Evolutionary conservation across 2,888 invertebrate species (phyloP).

Genomic region (Pyrgus malvae): DNA sequence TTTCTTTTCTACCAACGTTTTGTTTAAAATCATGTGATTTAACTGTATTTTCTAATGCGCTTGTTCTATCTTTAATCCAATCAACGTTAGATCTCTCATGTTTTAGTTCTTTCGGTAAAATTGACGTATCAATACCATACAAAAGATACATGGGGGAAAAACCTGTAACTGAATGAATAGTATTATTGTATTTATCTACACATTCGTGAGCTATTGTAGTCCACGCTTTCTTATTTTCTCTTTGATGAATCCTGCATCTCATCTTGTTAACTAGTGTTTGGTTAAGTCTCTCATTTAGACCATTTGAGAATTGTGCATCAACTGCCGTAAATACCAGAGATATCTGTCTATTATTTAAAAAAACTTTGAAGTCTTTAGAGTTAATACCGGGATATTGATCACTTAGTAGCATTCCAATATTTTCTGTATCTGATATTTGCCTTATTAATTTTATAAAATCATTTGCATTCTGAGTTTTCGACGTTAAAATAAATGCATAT

Average conservation of each 20-base stretch:
- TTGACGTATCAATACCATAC: conserved; percentile 36
- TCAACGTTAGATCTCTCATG: conserved; percentile 30
- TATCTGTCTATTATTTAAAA: too few relatives aligned
- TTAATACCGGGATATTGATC: conserved; percentile 42
- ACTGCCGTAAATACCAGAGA: too few relatives aligned
- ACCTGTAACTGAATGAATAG: conserved; percentile 41
- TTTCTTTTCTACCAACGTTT: conserved; percentile 32
- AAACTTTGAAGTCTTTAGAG: conserved; percentile 35
- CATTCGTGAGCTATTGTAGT: conserved; percentile 42
- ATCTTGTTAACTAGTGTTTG: conserved; percentile 44
- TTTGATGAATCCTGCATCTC: conserved; percentile 41
- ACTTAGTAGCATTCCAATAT: conserved; percentile 26
- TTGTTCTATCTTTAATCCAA: conserved; percentile 33
- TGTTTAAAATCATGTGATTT: conserved; percentile 40
- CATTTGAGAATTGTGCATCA: conserved; percentile 37
- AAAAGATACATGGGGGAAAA: conserved; percentile 42
- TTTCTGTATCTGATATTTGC: neutral
- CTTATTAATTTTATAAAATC: conserved; percentile 33
- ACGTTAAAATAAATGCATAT: conserved; percentile 28
- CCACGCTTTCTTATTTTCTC: conserved; percentile 36
- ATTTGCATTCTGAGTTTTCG: conserved; percentile 32
- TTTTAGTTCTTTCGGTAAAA: conserved; percentile 39
- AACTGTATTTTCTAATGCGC: conserved; percentile 38
- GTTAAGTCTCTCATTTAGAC: conserved; percentile 39
- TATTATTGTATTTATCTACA: conserved; percentile 42